These are phyloP conservation scores for Dipodomys stephensi DNA, from an alignment of 2,113 vertebrate genomes.

Conservation along the genomic window DNA sequence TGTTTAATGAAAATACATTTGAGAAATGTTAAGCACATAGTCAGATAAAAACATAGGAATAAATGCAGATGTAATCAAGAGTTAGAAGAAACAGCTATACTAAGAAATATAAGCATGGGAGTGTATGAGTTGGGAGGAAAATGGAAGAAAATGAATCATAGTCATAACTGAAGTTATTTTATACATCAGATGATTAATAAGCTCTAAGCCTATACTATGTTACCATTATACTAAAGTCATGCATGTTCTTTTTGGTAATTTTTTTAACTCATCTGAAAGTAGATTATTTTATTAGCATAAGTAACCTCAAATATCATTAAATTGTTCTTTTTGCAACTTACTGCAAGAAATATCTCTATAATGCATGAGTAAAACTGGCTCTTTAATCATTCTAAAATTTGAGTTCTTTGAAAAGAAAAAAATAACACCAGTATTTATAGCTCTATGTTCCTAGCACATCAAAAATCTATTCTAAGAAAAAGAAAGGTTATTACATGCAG, in stretches of 20 bases:
- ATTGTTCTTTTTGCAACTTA: conserved; percentile 65
- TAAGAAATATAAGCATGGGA: neutral
- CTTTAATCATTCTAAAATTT: conserved; percentile 69
- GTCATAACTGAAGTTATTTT: conserved; percentile 40
- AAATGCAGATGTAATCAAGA: neutral
- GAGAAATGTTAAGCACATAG: conserved; percentile 26
- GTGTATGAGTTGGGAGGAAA: neutral
- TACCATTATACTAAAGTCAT: conserved; percentile 17
- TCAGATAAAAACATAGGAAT: conserved; percentile 30
- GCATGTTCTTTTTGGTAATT: conserved; percentile 27
- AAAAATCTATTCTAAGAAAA: conserved; percentile 69
- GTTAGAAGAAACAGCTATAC: conserved; percentile 31
- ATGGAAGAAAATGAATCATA: conserved; percentile 36
- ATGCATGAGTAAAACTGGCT: conserved; percentile 56
- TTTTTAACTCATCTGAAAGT: conserved; percentile 56
- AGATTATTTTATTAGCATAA: conserved; percentile 52
- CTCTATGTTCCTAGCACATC: conserved; percentile 51
- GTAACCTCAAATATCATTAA: conserved; percentile 50
- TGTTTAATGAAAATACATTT: conserved; percentile 34
- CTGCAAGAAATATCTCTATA: conserved; percentile 61
- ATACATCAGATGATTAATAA: conserved; percentile 29
- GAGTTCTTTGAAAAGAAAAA: conserved; percentile 56
- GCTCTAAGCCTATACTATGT: conserved; percentile 9
- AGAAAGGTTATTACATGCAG: conserved; percentile 68
- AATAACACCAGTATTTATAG: conserved; percentile 58